phyloP scores from a whole-genome alignment of 2,888 invertebrate genomes.

The Meta bourneti region DNA sequence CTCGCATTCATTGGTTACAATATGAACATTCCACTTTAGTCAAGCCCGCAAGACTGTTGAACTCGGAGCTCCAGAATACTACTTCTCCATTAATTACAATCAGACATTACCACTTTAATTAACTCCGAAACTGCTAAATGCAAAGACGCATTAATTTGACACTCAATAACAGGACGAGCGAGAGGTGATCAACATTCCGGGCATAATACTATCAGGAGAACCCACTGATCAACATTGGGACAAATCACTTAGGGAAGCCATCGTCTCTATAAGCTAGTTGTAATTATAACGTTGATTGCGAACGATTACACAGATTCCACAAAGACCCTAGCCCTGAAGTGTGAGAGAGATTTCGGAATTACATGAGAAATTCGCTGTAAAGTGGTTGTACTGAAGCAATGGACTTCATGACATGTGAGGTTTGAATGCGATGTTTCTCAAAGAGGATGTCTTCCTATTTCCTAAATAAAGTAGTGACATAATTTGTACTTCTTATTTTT shows the following conservation, averaged over 20 bases:
- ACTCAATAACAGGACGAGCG: constrained; percentile 38
- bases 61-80: not conserved
- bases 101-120: constrained; percentile 35
- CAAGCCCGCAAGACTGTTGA: not conserved
- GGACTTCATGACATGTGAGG: too few relatives aligned
- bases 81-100: constrained; percentile 36
- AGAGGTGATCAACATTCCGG: constrained; percentile 8
- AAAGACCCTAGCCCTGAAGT: not conserved
- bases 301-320: constrained; percentile 33
- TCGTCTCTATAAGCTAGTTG: constrained; percentile 26
- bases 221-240: constrained; percentile 15
- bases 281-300: constrained; percentile 45
- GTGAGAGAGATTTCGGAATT: constrained; percentile 3
- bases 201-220: constrained; percentile 33
- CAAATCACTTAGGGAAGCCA: constrained; percentile 45
- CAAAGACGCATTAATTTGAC: constrained; percentile 28
- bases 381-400: not conserved
- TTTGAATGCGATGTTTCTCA: too few relatives aligned
- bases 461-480: too few relatives aligned
- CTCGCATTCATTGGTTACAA: too few relatives aligned
- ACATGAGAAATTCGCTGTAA: constrained; percentile 4
- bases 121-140: constrained; percentile 29
- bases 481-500: too few relatives aligned
- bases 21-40: too few relatives aligned
- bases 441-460: too few relatives aligned